Evolutionary conservation across 2,113 vertebrate species (phyloP).

Genomic region (human): DNA sequence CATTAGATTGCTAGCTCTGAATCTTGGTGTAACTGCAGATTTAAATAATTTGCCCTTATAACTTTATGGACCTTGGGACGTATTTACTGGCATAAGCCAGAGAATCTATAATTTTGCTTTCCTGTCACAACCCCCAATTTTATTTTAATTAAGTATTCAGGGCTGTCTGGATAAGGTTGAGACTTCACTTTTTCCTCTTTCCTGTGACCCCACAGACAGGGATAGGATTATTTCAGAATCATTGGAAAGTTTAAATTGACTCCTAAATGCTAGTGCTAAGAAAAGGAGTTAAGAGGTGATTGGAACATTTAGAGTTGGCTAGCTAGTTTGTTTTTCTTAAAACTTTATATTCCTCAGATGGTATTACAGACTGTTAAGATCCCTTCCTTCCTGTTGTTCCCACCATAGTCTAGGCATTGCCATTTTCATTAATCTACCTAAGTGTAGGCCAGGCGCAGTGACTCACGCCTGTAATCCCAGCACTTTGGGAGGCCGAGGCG

Average conservation of each 20-base stretch:
- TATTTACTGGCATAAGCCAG: background rate
- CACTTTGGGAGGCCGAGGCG: too few relatives aligned
- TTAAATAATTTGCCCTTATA: slow-evolving; percentile 9
- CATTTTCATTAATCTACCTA: background rate
- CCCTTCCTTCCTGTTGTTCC: background rate
- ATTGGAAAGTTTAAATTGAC: slow-evolving; percentile 4
- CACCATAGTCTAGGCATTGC: background rate
- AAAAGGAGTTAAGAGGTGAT: background rate
- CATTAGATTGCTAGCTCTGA: background rate
- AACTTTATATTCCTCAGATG: background rate
- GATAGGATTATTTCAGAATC: slow-evolving; percentile 7
- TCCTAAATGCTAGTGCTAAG: background rate
- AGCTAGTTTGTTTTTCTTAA: background rate
- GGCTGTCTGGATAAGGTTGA: slow-evolving; percentile 3
- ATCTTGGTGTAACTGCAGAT: slow-evolving; percentile 22
- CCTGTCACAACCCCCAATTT: background rate
- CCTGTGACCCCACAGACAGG: background rate
- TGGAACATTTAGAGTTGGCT: background rate
- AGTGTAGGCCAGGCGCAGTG: too few relatives aligned
- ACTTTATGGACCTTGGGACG: background rate
- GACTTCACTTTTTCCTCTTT: background rate
- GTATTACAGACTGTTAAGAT: background rate
- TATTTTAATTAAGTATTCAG: slow-evolving; percentile 26
- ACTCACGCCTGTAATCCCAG: too few relatives aligned
- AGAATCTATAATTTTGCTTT: slow-evolving; percentile 5